Conservation (phyloP, 2,113 vertebrate genomes). For the Odontesthes bonariensis region DNA sequence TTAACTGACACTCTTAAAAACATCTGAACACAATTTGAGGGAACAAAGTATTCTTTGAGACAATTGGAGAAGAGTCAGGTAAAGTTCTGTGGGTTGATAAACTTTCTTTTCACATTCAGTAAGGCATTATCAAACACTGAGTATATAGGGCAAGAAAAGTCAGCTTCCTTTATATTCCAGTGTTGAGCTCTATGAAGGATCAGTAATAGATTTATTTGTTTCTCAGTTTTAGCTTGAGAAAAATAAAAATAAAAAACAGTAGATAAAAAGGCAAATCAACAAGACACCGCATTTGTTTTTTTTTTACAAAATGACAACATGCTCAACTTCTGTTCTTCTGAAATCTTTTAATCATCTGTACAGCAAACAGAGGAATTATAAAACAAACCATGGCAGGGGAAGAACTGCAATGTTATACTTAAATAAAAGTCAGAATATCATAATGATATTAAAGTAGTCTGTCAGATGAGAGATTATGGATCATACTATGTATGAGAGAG, state of each 20-base stretch:
- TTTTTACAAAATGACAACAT: constrained; percentile 9
- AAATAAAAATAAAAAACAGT: constrained; percentile 38
- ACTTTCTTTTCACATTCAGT: constrained; percentile 70
- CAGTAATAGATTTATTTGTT: constrained; percentile 40
- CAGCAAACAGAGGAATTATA: constrained; percentile 10
- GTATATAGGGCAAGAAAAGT: constrained; percentile 69
- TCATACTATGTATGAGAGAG: not conserved
- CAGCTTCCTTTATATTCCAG: constrained; percentile 58
- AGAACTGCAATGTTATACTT: not conserved
- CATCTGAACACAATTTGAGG: constrained; percentile 73
- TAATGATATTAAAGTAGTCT: not conserved
- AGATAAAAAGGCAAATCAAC: constrained; percentile 23
- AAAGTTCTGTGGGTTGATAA: constrained; percentile 71
- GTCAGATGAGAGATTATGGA: not conserved
- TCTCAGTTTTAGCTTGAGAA: constrained; percentile 37
- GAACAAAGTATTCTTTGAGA: constrained; percentile 77
- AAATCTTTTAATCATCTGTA: constrained; percentile 39
- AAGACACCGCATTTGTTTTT: constrained; percentile 29
- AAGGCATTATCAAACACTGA: constrained; percentile 63
- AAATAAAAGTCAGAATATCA: not conserved
- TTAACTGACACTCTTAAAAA: constrained; percentile 75
- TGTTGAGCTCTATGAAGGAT: constrained; percentile 50
- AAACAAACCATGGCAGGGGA: not conserved
- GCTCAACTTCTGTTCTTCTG: constrained; percentile 7
- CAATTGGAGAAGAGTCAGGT: constrained; percentile 73